Base-by-base conservation (phyloP, 2,888 invertebrate genomes). In the Leucozona laternaria region DNA sequence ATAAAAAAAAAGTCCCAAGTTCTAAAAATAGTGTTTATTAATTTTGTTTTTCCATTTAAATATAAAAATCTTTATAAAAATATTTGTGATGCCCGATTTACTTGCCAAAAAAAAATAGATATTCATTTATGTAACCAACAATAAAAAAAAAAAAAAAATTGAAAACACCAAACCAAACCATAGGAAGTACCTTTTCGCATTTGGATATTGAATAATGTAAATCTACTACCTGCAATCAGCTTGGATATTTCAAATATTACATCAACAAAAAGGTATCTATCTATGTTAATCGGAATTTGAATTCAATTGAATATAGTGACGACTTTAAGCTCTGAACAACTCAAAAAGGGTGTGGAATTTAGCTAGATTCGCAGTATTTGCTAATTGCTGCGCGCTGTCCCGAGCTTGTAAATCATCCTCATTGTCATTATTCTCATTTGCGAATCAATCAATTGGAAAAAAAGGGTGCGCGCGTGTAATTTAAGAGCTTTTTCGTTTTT, bases 401-500 rank as follows among this genome's bases (percentile, higher is more conserved):
- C 60, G 60, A 45, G 45, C 31, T 75, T 71, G 79, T 68, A 70
- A 68, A 43, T 75, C 53, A 64, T 76, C 73, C 28, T 75, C 20
- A 22, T 31, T 68, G 60, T 58, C 71, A 60, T 55, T 68, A 72
- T 66, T 68, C 60, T 64, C 17, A 43, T 66, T 43, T 83, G 73
- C 57, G 70, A 79, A 79, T 82, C 82, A 86, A 82, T 86, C 86
- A 82, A 75, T 86, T 79, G 86, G 82, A 86, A 86, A 82, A 82
- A 85, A 86, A 86, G 82, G 82, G 86, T 82, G 86, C 82, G 86
- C 86, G 86, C 82, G 77, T 81, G 85, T 81, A 72, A 70, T 72
- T 80, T 77, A 85, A 80, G 80, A 82, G 82, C 82, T 82, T 82
- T 86, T 75, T 75, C 37, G 7, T 40, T 17, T 2, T 7, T 40